Evolutionary conservation across 2,888 invertebrate species (phyloP), one percentile per base, ranked within the genome.

Genomic region (Synergus laeviventris): DNA sequence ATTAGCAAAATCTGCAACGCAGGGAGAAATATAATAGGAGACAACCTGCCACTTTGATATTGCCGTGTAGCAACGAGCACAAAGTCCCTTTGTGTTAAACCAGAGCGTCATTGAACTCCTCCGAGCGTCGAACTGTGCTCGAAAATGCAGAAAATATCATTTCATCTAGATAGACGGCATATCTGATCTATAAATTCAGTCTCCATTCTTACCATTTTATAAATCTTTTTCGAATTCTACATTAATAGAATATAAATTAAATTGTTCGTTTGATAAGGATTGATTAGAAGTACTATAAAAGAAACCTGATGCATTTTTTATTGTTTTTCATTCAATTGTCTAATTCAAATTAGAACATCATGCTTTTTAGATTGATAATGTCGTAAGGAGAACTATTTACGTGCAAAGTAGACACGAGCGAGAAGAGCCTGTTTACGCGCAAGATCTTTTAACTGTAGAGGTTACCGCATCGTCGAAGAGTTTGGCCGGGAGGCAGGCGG

Each of bases 31-130:
- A 42, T n/a, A n/a, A n/a, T n/a, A 9, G 24, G 45, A 66, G 24
- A 66, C 24, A 49, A 36, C n/a, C 24, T 70, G 45, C 31, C 24
- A 70, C 49, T 70, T 70, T 70, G 49, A 70, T 70, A 70, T 70
- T 70, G 70, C 49, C n/a, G n/a, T 9, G 49, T 70, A 16, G 70
- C 70, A 70, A 45, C 16, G 45, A 45, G 45, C 45, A 66, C 66
- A 66, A 66, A 66, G 66, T 66, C 31, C 45, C 70, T 70, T 70
- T 70, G 70, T 70, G 49, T n/a, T 4, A 36, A 70, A 45, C 70
- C 11, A n/a, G n/a, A 49, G 70, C 70, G 70, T 70, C 70, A 70
- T 70, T 70, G 70, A 70, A 70, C 70, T 70, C 49, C 24, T 49
- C 66, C 70, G 70, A 70, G 70, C 70, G 31, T 49, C 49, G 70